Evolutionary conservation across 2,113 vertebrate species (phyloP).

Genomic region (Oreochromis niloticus): DNA sequence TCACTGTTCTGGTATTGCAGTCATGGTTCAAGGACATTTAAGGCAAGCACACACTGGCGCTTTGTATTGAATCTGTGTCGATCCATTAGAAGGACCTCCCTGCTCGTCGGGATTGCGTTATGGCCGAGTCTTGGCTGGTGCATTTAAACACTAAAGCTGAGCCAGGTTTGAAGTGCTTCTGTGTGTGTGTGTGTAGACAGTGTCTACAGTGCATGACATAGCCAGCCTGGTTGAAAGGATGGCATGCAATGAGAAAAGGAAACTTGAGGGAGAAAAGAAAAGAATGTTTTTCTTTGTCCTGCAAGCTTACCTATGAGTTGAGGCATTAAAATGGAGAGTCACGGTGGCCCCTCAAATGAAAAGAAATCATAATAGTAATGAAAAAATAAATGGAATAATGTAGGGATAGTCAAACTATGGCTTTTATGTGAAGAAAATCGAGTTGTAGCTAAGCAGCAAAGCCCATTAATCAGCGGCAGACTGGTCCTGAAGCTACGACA

Average conservation of each 20-base stretch:
- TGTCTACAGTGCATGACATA: constrained; percentile 15
- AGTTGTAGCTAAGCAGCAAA: not conserved
- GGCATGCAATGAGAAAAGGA: constrained; percentile 4
- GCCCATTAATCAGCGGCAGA: not conserved
- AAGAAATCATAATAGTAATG: not conserved
- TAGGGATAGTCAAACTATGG: not conserved
- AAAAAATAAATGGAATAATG: not conserved
- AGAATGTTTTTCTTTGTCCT: not conserved
- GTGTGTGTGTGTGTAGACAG: not conserved
- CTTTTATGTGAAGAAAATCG: not conserved
- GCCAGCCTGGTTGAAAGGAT: constrained; percentile 30
- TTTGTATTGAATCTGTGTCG: constrained; percentile 32
- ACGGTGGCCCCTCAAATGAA: not conserved
- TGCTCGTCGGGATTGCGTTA: constrained; percentile 37
- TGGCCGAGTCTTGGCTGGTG: constrained; percentile 32
- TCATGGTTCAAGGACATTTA: constrained; percentile 56
- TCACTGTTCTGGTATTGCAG: constrained; percentile 2
- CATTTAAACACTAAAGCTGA: constrained; percentile 38
- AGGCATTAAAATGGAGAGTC: not conserved
- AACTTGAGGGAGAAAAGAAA: not conserved
- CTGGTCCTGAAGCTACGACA: not conserved
- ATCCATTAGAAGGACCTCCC: constrained; percentile 56
- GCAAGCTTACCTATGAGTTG: not conserved
- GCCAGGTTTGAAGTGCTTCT: constrained; percentile 47
- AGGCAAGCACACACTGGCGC: constrained; percentile 18